Evolutionary conservation across 2,797 vertebrate species (phyloP), one percentile per base, ranked within the genome.

Genomic region (Melanotaenia boesemani): DNA sequence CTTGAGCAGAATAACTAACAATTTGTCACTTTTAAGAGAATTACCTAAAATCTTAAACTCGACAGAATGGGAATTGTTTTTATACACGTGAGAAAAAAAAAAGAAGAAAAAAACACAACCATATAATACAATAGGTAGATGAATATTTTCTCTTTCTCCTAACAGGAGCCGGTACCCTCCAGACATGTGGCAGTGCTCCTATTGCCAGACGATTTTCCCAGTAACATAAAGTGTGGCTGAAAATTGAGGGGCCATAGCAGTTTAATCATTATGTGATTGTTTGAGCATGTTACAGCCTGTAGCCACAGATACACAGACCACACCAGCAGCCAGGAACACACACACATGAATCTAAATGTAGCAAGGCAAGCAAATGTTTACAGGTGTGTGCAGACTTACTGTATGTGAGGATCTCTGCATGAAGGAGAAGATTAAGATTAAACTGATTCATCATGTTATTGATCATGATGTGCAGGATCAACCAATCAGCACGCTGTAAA

Each of bases 211-310:
- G 1, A n/a, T 18, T 72, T 67, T 70, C 67, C 67, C 64, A 50
- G 65, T 86, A 81, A 88, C 89, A 74, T 84, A 0, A 0, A 77
- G 64, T 70, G 70, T 72, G 82, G 83, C 72, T 75, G 76, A 79
- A 86, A 89, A 90, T 84, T 86, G 79, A 78, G 81, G 83, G 85
- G 84, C 88, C 75, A 59, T 77, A 1, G 52, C 73, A 41, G 80
- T 82, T 86, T 90, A 88, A 89, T 90, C 76, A 71, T 83, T 86
- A 70, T 83, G 79, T 90, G 91, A 94, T 94, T 90, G 91, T 91
- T 93, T 80, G 89, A 86, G 84, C 85, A 84, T 93, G 92, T 92
- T 90, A 67, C 88, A 86, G 88, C 90, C 89, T 80, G 84, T 82
- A 80, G 72, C 52, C 74, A 58, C 67, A 71, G 24, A 68, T 48